These are phyloP conservation scores for Sarcophaga caerulescens DNA, from an alignment of 2,888 invertebrate genomes.

Conservation along the genomic window DNA sequence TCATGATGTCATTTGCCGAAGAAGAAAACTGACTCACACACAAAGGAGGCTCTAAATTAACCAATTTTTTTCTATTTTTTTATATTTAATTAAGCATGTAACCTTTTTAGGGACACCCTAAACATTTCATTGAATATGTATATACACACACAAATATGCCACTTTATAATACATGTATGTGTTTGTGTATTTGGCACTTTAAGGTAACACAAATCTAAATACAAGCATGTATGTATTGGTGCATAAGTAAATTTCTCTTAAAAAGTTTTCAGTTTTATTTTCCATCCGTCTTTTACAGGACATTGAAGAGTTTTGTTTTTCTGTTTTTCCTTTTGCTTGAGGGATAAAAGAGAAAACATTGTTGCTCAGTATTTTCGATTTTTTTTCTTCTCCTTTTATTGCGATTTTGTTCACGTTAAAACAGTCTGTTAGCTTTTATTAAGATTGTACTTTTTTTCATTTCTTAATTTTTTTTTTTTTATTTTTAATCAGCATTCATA, in stretches of 20 bases:
- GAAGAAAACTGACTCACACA: no score
- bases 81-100: no score
- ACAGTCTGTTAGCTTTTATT: constrained; percentile 61
- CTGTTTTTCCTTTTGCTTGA: constrained; percentile 39
- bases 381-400: constrained; percentile 42
- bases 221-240: not conserved
- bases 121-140: not conserved
- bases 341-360: constrained; percentile 56
- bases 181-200: not conserved
- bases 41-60: no score
- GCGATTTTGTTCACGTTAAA: constrained; percentile 60
- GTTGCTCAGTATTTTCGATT: constrained; percentile 37
- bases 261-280: constrained; percentile 46
- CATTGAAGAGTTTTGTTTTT: not conserved
- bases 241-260: constrained; percentile 29
- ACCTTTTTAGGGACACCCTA: not conserved
- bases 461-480: constrained; percentile 68
- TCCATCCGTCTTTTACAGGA: constrained; percentile 35
- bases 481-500: constrained; percentile 79
- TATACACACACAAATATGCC: not conserved
- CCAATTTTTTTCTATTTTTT: no score
- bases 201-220: not conserved
- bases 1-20: no score
- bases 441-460: constrained; percentile 38
- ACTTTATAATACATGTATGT: not conserved